Conservation (phyloP, 2,888 invertebrate genomes). For the Eupithecia subfuscata region DNA sequence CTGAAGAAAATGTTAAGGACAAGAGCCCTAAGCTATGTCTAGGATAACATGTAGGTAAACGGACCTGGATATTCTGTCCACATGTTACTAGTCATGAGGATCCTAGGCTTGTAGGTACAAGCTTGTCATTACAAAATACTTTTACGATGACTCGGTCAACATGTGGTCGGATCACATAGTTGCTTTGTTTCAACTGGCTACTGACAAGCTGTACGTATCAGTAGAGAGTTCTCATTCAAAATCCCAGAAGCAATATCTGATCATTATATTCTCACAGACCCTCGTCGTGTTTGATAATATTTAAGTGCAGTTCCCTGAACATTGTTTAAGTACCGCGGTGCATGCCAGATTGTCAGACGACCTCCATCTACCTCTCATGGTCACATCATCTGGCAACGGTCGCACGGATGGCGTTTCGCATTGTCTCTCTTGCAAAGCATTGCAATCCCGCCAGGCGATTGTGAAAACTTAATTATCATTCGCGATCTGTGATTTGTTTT, state of each 20-base stretch:
- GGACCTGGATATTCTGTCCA: not conserved
- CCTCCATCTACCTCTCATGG: slow-evolving; percentile 70
- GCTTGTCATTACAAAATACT: not conserved
- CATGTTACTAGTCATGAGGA: not conserved
- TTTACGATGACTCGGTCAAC: not conserved
- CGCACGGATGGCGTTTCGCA: slow-evolving; percentile 61
- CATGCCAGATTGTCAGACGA: slow-evolving; percentile 55
- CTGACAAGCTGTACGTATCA: not conserved
- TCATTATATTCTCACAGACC: not conserved
- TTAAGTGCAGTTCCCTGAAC: not conserved
- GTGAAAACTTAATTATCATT: slow-evolving; percentile 54
- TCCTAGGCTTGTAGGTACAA: not conserved
- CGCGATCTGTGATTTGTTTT: slow-evolving; percentile 1
- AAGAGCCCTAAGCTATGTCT: no score
- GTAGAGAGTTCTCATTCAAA: not conserved
- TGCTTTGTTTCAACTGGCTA: not conserved
- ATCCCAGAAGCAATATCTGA: not conserved
- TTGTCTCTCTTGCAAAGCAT: slow-evolving; percentile 68
- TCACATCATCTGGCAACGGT: slow-evolving; percentile 66
- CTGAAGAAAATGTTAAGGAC: not conserved
- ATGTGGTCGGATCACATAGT: not conserved
- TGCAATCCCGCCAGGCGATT: slow-evolving; percentile 56
- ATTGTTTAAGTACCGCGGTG: slow-evolving; percentile 18
- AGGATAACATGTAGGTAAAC: no score
- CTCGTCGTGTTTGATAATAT: not conserved